Evolutionary conservation across 2,797 vertebrate genomes (phyloP), one percentile per base, ranked within the genome.

Genomic region (Myotis daubentonii): DNA sequence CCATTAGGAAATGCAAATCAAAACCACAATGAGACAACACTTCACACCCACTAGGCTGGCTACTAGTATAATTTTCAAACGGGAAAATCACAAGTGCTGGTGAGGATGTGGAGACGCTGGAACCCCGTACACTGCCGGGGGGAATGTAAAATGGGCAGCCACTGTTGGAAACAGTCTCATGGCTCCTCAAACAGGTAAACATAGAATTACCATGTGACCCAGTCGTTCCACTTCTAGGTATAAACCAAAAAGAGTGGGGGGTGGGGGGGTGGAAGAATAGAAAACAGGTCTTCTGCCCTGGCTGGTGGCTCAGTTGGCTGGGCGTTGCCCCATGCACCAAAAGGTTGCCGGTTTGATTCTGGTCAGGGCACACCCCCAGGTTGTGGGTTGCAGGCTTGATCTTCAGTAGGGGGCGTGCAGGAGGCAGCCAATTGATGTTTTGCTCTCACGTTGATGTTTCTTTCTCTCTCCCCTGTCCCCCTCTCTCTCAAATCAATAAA

Each of bases 1-100:
- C 87, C 41, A 53, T 84, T 60, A 68, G 28, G 82, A 83, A 68
- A 84, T 3, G 7, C 33, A 83, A 90, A 68, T 60, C 60, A 51
- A 80, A 86, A 71, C 33, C 60, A 89, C 33, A 66, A 2, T 41
- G 74, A 60, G 22, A 28, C 33, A 51, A 6, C 33, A n/a, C 36
- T 22, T 85, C 44, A 62, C 6, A 62, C 41, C 33, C 74, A 33
- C 12, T 78, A n/a, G 28, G 70, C 33, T 41, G 84, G 71, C 30
- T 60, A 15, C 60, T 62, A 15, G 60, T 6, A 70, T 41, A 38
- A 84, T 83, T 41, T 30, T 53, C 51, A 41, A n/a, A 51, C 62
- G 60, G 79, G 33, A 70, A 71, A 71, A 60, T 1, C 49, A 23
- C 57, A 57, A 80, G 57, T 15, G 25, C 30, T 38, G 20, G 38